These are phyloP conservation scores for Marronus borbonicus DNA, from an alignment of 2,888 invertebrate genomes.

Conservation along the genomic window DNA sequence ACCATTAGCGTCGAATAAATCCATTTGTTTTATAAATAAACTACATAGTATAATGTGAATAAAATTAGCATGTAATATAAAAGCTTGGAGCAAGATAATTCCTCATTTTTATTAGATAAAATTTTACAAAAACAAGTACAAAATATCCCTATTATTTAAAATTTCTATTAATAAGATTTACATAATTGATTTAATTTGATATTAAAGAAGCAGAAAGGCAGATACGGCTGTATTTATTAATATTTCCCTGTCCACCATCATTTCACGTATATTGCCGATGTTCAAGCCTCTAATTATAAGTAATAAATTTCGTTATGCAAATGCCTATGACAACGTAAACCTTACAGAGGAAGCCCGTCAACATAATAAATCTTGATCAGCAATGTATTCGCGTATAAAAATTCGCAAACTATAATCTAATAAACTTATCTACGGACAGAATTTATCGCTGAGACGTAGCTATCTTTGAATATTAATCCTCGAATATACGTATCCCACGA, in stretches of 20 bases:
- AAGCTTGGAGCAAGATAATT: too few species aligned
- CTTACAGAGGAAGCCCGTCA: not conserved
- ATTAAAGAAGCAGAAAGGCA: too few species aligned
- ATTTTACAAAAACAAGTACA: too few species aligned
- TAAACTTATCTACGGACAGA: slow-evolving; percentile 11
- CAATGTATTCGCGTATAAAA: slow-evolving; percentile 16
- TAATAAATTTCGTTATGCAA: slow-evolving; percentile 22
- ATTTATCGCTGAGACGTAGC: not conserved
- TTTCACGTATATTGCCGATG: not conserved
- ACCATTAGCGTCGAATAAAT: too few species aligned
- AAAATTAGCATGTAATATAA: too few species aligned
- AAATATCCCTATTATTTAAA: too few species aligned
- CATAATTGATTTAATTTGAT: too few species aligned
- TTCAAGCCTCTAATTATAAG: slow-evolving; percentile 14
- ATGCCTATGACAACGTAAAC: not conserved
- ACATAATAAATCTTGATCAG: slow-evolving; percentile 3
- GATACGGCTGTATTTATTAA: too few species aligned
- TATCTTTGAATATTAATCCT: slow-evolving; percentile 16
- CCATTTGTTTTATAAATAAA: too few species aligned
- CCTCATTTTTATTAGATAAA: too few species aligned
- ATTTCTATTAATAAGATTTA: too few species aligned
- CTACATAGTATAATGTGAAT: too few species aligned
- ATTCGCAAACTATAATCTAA: slow-evolving; percentile 5
- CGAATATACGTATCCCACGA: not conserved
- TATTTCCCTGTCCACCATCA: not conserved